Base-by-base conservation (phyloP, 2,888 invertebrate species). In the Sminthurides aquaticus region DNA sequence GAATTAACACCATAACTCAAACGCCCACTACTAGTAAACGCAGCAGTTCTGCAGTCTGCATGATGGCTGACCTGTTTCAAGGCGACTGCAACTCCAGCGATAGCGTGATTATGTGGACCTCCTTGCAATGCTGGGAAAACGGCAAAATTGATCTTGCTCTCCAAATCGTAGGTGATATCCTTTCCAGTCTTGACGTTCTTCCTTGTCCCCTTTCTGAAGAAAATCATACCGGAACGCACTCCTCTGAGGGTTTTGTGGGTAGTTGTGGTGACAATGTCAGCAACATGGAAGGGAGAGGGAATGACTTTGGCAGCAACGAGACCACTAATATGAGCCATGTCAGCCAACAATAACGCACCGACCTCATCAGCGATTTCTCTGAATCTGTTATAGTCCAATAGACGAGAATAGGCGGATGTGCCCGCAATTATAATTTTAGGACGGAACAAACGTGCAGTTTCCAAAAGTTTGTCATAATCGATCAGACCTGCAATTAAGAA, bases 121-220 rank as follows among this genome's bases (percentile, higher is more conserved):
- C 98, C 98, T 81, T 99, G 98, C 57, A 99, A 83, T 0, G 93
- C 91, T 0, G 94, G 94, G 80, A 95, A 95, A 66, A 95, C 93
- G 1, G 91, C 87, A 75, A 86, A 84, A 80, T 97, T 95, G 76
- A 99, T 92, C 77, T 85, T 88, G 72, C 80, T 83, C 79, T 95
- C 96, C 56, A 94, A 79, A 76, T 97, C 93, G 78, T 94, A 97
- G 84, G 90, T 81, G 29, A 88, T 81, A 76, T 90, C 87, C 18
- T 89, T 88, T 0, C 96, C 96, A 76, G 89, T 88, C 62, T 91
- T 85, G 20, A 67, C 64, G 49, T 69, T 69, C 29, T 72, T 72
- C 34, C 62, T 64, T 2, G 68, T 22, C 34, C 71, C 74, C 57
- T 66, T 71, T 48, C 72, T 58, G 60, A 67, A 74, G 63, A 72